phyloP scores from a whole-genome alignment of 2,113 vertebrate species.

The Indri indri region DNA sequence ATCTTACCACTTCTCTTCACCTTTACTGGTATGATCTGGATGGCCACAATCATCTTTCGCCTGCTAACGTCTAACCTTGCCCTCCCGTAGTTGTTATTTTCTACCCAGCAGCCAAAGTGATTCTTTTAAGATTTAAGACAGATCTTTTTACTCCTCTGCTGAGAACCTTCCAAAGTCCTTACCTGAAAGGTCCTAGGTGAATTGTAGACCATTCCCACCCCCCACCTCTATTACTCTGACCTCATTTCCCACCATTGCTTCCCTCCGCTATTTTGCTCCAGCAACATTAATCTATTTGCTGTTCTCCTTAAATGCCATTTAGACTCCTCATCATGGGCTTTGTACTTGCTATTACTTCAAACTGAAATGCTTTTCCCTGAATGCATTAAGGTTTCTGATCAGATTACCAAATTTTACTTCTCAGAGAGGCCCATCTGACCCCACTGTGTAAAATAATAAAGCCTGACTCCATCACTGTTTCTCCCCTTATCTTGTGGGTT shows the following conservation, averaged over 20 bases:
- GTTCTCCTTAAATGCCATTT: not conserved
- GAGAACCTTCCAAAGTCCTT: not conserved
- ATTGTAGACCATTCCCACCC: not conserved
- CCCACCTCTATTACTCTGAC: not conserved
- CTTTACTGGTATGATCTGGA: not conserved
- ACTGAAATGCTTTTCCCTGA: not conserved
- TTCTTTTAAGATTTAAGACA: not conserved
- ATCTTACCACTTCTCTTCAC: not conserved
- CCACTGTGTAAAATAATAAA: not conserved
- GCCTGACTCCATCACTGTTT: not conserved
- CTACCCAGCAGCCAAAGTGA: not conserved
- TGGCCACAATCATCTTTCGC: not conserved
- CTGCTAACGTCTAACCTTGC: not conserved
- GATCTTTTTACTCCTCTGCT: not conserved
- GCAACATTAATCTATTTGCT: not conserved
- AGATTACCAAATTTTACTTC: not conserved
- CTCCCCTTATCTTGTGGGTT: not conserved
- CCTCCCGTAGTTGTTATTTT: not conserved
- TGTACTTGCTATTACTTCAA: not conserved
- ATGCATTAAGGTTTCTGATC: not conserved
- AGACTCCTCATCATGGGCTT: not conserved
- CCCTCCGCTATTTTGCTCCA: not conserved
- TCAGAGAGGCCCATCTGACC: not conserved
- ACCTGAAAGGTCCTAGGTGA: not conserved
- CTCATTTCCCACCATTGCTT: not conserved